Evolutionary conservation across 2,113 vertebrate species (phyloP).

Genomic region (Ceyx melanurus): DNA sequence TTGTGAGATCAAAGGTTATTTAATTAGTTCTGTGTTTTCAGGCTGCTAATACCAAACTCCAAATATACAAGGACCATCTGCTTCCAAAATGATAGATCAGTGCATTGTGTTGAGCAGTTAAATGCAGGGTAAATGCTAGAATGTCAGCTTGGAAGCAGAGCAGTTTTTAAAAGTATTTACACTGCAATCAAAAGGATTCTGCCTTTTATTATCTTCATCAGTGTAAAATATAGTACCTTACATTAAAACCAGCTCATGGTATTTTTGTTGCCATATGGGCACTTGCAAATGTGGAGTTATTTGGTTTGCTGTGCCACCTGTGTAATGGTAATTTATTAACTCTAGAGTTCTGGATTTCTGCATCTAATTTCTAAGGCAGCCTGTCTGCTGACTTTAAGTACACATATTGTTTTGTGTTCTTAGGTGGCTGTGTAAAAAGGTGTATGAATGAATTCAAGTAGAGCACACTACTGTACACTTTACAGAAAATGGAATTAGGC

Average conservation of each 20-base stretch:
- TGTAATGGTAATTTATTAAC: not conserved
- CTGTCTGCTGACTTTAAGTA: not conserved
- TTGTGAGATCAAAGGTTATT: slow-evolving; percentile 1
- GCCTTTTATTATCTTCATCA: not conserved
- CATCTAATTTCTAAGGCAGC: not conserved
- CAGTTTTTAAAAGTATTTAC: not conserved
- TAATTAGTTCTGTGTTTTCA: not conserved
- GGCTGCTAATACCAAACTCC: not conserved
- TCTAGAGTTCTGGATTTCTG: not conserved
- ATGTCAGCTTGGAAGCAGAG: not conserved
- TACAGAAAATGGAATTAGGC: not conserved
- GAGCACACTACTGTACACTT: not conserved
- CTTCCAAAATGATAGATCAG: not conserved
- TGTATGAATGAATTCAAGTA: not conserved
- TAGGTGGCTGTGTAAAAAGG: not conserved
- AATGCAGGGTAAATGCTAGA: not conserved
- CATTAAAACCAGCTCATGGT: not conserved
- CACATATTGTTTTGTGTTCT: not conserved
- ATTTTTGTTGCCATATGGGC: not conserved
- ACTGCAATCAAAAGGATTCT: not conserved
- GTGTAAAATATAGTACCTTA: not conserved
- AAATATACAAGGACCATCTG: not conserved
- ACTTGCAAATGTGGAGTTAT: not conserved
- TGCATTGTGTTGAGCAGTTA: not conserved
- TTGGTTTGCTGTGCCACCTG: not conserved